A percentile compares a stretch with the other conserved stretches of the same genome.
Evolutionary conservation across 2,888 invertebrate genomes (phyloP).

Genomic region (Automeris io): DNA sequence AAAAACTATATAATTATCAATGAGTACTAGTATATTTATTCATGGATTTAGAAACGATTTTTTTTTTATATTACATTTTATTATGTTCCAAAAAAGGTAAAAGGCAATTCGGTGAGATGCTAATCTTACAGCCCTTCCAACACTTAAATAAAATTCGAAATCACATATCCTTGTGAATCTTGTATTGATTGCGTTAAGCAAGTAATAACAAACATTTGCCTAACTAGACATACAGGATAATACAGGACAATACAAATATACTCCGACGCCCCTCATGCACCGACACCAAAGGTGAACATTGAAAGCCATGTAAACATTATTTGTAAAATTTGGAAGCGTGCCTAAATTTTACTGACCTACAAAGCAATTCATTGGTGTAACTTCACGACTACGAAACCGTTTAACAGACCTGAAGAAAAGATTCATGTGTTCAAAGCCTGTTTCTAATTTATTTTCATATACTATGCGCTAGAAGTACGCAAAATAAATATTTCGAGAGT

Average conservation of each 20-base stretch:
- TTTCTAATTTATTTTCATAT: too few species aligned
- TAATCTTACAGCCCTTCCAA: too few species aligned
- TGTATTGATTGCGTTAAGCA: background rate
- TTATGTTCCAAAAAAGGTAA: too few species aligned
- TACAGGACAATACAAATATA: constrained; percentile 1
- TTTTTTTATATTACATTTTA: too few species aligned
- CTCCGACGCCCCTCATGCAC: background rate
- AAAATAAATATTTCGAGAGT: too few species aligned
- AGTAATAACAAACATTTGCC: background rate
- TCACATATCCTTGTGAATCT: background rate
- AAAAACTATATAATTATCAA: too few species aligned
- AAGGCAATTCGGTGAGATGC: too few species aligned
- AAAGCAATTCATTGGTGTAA: constrained; percentile 66
- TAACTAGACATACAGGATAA: background rate
- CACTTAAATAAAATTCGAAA: too few species aligned
- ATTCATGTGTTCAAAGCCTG: constrained; percentile 27
- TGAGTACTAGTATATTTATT: too few species aligned
- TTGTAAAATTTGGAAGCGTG: constrained; percentile 43
- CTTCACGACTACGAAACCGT: constrained; percentile 66
- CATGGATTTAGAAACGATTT: too few species aligned
- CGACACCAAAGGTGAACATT: constrained; percentile 23
- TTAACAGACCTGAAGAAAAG: constrained; percentile 68
- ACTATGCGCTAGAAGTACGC: too few species aligned
- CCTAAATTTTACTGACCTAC: constrained; percentile 69
- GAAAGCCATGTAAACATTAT: constrained; percentile 7